These are phyloP conservation scores for Palythoa caribaeorum DNA, from an alignment of 92 coral and sea anemone species.

Conservation along the genomic window DNA sequence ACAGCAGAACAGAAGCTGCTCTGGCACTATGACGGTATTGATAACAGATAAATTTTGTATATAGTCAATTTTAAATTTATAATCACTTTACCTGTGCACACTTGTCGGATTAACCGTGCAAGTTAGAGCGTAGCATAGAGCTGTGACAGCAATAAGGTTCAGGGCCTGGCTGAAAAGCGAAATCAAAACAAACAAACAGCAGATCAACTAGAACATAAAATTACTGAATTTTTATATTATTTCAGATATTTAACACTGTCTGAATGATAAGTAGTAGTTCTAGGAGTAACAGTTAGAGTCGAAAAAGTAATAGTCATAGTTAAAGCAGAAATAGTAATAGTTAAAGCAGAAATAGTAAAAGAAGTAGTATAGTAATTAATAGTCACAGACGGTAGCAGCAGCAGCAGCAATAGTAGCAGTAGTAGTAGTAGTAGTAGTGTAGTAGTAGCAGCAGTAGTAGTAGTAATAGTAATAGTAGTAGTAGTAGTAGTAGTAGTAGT, in stretches of 20 bases:
- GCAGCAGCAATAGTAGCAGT: too few species aligned
- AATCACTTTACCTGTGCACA: slow-evolving; percentile 82
- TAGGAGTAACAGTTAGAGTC: background rate
- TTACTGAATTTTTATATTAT: background rate
- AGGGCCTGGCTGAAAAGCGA: slow-evolving; percentile 73
- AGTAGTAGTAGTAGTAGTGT: too few species aligned
- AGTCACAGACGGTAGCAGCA: too few species aligned
- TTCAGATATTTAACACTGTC: background rate
- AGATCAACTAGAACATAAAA: background rate
- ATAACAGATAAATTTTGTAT: too few species aligned
- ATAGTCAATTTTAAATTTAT: too few species aligned
- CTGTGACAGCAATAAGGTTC: slow-evolving; percentile 64
- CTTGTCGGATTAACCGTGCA: slow-evolving; percentile 68
- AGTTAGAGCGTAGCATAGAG: slow-evolving; percentile 73
- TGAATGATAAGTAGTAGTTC: background rate
- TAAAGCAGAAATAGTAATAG: background rate
- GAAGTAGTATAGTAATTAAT: too few species aligned
- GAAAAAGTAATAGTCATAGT: background rate
- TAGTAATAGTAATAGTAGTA: too few species aligned
- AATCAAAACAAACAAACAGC: background rate
- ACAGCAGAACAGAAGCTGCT: too few species aligned
- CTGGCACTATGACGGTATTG: too few species aligned
- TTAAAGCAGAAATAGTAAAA: too few species aligned
- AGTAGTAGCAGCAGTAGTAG: too few species aligned
- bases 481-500: too few species aligned